Evolutionary conservation across 2,797 vertebrate species (phyloP), one percentile per base, ranked within the genome.

Genomic region (Etheostoma nigrum): DNA sequence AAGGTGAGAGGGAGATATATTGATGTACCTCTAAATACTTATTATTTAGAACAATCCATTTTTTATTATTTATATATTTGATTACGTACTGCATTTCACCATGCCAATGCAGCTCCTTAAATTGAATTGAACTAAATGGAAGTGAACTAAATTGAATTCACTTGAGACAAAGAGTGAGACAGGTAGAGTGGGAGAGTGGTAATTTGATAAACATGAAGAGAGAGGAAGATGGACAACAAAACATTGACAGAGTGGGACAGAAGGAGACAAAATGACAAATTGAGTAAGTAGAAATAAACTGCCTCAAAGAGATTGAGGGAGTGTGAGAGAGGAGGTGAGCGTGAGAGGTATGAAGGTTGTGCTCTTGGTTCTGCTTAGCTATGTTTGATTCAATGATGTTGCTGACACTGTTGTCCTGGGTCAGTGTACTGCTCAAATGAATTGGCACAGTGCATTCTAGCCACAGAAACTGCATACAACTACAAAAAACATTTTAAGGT

Each of bases 261-360:
- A 64, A 67, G 60, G 57, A 75, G 55, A 75, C 58, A 72, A 57
- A 82, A 78, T 88, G 79, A 85, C 67, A 88, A 83, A 84, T 73
- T 58, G 49, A 78, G 67, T 68, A 72, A 67, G 74, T 79, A 59
- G 81, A 81, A 86, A 67, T 71, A 62, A 76, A 88, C 30, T 45
- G 52, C 64, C 6, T 49, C 42, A 12, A 30, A 79, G 69, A 81
- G 69, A 71, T 44, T 0, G 33, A 71, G 55, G 47, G 61, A 40
- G 67, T 18, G 66, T 49, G n/a, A 52, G 47, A 53, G 49, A 44
- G 15, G 44, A 30, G n/a, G 58, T 40, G 48, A 36, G 21, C 3
- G 55, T 13, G 30, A 57, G n/a, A 3, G 30, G 71, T 65, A 78
- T 70, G 59, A 77, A 83, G 79, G 76, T 85, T 84, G 47, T 54